A percentile compares a stretch with the other conserved stretches of the same genome.
phyloP scores from a whole-genome alignment of 2,888 invertebrate species.

The Drosophila phalerata region DNA sequence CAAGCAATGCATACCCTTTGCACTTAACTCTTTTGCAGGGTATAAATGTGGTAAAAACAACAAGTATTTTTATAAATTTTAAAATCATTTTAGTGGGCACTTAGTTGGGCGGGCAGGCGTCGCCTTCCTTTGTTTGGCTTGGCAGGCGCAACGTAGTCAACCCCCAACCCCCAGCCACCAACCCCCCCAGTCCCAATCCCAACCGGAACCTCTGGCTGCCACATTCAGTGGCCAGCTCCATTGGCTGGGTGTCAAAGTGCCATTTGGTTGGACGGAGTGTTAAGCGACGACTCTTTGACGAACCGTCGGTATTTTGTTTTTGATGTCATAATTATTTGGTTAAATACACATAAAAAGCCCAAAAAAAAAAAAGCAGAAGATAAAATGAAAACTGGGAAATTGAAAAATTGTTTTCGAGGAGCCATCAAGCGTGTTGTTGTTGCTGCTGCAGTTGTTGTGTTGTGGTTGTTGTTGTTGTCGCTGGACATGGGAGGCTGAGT shows the following conservation, averaged over 20 bases:
- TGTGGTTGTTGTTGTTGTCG: slow-evolving; percentile 25
- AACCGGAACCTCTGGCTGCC: slow-evolving; percentile 8
- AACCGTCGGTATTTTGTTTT: slow-evolving; percentile 69
- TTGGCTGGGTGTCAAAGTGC: slow-evolving; percentile 57
- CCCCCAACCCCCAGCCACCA: background rate
- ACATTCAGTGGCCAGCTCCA: slow-evolving; percentile 23
- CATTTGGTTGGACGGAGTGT: slow-evolving; percentile 52
- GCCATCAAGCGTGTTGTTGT: slow-evolving; percentile 21
- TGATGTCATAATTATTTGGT: slow-evolving; percentile 80
- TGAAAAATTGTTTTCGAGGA: slow-evolving; percentile 50
- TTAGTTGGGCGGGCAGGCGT: slow-evolving; percentile 50
- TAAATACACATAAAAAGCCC: slow-evolving; percentile 60
- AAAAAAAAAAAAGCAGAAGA: slow-evolving; percentile 10
- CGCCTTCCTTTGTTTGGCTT: slow-evolving; percentile 58
- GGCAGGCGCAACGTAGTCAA: slow-evolving; percentile 49
- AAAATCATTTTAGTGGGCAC: slow-evolving; percentile 77
- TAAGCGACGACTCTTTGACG: slow-evolving; percentile 62
- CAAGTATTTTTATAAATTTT: slow-evolving; percentile 50
- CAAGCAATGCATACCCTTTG: background rate
- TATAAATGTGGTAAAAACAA: slow-evolving; percentile 38
- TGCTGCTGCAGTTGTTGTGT: slow-evolving; percentile 13
- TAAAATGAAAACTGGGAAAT: slow-evolving; percentile 53
- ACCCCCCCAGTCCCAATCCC: background rate
- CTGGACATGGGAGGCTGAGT: slow-evolving; percentile 76
- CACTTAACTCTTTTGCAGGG: slow-evolving; percentile 18